phyloP scores from a whole-genome alignment of 1,140 invertebrate genomes.

The Drosophila funebris region DNA sequence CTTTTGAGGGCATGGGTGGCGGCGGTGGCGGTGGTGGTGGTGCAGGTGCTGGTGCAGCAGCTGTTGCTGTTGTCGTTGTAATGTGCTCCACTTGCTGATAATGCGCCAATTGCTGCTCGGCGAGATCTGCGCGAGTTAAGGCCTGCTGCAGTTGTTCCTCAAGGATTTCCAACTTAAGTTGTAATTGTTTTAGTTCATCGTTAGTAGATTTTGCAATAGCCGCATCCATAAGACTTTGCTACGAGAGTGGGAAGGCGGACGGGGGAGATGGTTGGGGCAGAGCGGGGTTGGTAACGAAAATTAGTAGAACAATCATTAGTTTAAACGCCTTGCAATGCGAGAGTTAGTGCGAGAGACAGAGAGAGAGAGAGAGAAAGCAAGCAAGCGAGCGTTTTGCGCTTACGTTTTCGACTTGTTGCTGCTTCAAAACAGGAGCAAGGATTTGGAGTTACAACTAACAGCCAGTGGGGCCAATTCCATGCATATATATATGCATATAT shows the following conservation, averaged over 20 bases:
- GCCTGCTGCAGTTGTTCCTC: slow-evolving; percentile 77
- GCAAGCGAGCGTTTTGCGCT: slow-evolving; percentile 57
- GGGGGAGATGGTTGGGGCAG: slow-evolving; percentile 43
- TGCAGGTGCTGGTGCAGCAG: slow-evolving; percentile 50
- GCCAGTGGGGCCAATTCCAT: slow-evolving; percentile 48
- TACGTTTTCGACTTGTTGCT: slow-evolving; percentile 46
- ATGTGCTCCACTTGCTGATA: slow-evolving; percentile 43
- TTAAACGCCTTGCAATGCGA: slow-evolving; percentile 20
- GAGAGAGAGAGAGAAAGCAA: slow-evolving; percentile 7
- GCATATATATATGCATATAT: slow-evolving; percentile 5
- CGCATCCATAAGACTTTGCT: slow-evolving; percentile 82
- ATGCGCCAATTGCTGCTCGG: slow-evolving; percentile 69
- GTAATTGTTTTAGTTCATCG: slow-evolving; percentile 83
- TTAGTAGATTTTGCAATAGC: slow-evolving; percentile 83
- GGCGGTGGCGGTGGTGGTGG: slow-evolving; percentile 51
- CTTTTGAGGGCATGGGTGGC: slow-evolving; percentile 34
- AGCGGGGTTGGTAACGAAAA: slow-evolving; percentile 42
- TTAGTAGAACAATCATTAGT: slow-evolving; percentile 70
- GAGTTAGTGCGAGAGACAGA: slow-evolving; percentile 44
- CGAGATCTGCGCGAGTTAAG: slow-evolving; percentile 63
- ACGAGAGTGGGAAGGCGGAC: slow-evolving; percentile 35
- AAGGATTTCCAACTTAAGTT: slow-evolving; percentile 82
- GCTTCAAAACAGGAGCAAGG: slow-evolving; percentile 17
- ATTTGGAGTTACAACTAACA: slow-evolving; percentile 21
- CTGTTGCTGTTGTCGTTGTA: slow-evolving; percentile 16